Evolutionary conservation across 2,113 vertebrate genomes (phyloP).

Genomic region (Neotoma lepida): DNA sequence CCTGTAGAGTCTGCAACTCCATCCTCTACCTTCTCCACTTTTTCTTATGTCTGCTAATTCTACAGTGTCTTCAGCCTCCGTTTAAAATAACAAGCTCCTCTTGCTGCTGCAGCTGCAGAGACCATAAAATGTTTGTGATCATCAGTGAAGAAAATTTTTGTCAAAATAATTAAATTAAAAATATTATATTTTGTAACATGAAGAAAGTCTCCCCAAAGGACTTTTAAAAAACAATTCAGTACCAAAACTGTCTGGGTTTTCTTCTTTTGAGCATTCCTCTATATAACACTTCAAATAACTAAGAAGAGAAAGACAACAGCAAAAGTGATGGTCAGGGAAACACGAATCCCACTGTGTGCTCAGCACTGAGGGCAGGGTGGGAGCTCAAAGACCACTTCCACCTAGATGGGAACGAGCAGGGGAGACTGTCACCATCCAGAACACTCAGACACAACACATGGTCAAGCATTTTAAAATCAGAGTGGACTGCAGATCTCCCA

Average conservation of each 20-base stretch:
- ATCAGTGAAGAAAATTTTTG: conserved; percentile 64
- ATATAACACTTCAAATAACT: conserved; percentile 43
- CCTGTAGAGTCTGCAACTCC: conserved; percentile 99
- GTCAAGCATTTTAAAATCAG: conserved; percentile 39
- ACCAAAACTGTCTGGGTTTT: conserved; percentile 53
- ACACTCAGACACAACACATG: not conserved
- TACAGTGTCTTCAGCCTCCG: conserved; percentile 82
- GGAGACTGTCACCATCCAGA: not conserved
- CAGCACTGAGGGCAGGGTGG: not conserved
- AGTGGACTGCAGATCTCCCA: not conserved
- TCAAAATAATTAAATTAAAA: conserved; percentile 60
- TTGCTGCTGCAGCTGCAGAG: conserved; percentile 80
- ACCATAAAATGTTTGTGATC: conserved; percentile 68
- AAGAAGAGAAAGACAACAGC: not conserved
- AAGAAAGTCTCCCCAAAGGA: not conserved
- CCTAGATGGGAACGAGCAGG: not conserved
- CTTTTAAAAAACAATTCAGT: conserved; percentile 45
- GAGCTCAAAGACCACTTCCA: not conserved
- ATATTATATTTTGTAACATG: conserved; percentile 17
- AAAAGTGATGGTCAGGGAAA: not conserved
- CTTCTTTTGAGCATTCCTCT: conserved; percentile 31
- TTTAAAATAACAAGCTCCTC: conserved; percentile 79
- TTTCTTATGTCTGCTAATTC: conserved; percentile 84
- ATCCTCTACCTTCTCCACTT: conserved; percentile 93
- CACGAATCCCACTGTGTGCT: not conserved